These are phyloP conservation scores for Phanerotoma sp. DNA, from an alignment of 2,888 invertebrate species.

Conservation along the genomic window DNA sequence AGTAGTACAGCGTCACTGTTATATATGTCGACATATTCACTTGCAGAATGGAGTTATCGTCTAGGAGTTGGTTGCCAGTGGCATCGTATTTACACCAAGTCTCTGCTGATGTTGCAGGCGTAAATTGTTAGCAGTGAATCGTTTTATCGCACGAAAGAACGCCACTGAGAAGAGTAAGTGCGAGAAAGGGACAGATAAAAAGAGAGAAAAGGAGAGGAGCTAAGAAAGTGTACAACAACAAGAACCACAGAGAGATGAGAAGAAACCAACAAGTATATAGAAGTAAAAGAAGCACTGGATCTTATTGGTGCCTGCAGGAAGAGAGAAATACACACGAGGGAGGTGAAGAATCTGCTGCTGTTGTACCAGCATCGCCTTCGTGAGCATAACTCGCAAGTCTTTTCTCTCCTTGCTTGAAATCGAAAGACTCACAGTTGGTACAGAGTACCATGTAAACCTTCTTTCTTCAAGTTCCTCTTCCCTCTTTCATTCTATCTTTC, in stretches of 20 bases:
- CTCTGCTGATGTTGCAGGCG: constrained; percentile 37
- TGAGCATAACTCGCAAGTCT: constrained; percentile 8
- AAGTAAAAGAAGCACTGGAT: not conserved
- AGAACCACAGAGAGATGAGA: too few species aligned
- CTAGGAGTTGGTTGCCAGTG: constrained; percentile 40
- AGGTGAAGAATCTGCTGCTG: constrained; percentile 6
- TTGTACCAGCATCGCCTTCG: constrained; percentile 8
- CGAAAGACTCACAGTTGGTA: constrained; percentile 1
- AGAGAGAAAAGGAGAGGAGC: constrained; percentile 1
- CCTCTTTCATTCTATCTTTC: constrained; percentile 4
- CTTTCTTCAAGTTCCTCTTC: constrained; percentile 3
- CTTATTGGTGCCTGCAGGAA: not conserved
- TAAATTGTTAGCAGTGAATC: constrained; percentile 43
- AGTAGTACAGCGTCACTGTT: constrained; percentile 6
- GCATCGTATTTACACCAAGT: constrained; percentile 16
- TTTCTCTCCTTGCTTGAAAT: constrained; percentile 5
- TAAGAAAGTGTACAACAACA: not conserved
- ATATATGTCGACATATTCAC: constrained; percentile 4
- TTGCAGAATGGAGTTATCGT: constrained; percentile 46
- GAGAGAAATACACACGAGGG: constrained; percentile 4
- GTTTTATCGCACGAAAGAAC: constrained; percentile 36
- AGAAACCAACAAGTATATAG: not conserved
- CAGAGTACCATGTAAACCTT: constrained; percentile 3
- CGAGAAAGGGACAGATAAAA: constrained; percentile 13
- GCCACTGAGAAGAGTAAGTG: not conserved